These are phyloP conservation scores for Trisateles emortualis DNA, from an alignment of 2,888 invertebrate species.

Conservation along the genomic window DNA sequence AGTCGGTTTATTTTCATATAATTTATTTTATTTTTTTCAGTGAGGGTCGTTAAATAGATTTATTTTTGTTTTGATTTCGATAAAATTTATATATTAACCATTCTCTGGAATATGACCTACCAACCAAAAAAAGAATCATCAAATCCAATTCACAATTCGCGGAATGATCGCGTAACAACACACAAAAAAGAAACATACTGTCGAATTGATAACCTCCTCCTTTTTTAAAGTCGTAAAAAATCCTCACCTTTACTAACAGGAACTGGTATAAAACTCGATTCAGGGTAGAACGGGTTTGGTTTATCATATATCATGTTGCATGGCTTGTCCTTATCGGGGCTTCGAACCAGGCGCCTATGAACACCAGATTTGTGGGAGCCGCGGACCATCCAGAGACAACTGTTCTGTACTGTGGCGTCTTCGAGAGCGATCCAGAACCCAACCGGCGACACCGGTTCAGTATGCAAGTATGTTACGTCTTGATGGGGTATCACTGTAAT, in stretches of 20 bases:
- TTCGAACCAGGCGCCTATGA: conserved; percentile 90
- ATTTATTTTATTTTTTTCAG: no score
- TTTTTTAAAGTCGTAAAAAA: no score
- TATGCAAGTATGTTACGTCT: conserved; percentile 95
- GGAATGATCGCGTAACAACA: no score
- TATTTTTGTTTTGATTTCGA: no score
- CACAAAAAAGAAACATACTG: no score
- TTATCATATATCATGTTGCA: conserved; percentile 90
- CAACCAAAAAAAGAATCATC: no score
- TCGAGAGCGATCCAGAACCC: conserved; percentile 99
- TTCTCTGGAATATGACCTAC: no score
- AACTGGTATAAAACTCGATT: conserved; percentile 91
- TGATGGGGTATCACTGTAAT: conserved; percentile 92
- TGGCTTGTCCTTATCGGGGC: conserved; percentile 88
- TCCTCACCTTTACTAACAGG: conserved; percentile 93
- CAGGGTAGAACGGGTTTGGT: conserved; percentile 90
- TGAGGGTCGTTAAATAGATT: no score
- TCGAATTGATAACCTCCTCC: no score
- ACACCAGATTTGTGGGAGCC: conserved; percentile 96
- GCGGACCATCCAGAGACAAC: conserved; percentile 96
- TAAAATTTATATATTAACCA: no score
- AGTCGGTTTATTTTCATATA: no score
- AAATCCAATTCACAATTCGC: no score
- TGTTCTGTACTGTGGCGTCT: conserved; percentile 96
- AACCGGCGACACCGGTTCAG: conserved; percentile 92